Evolutionary conservation across 2,113 vertebrate genomes (phyloP).

Genomic region (Elgaria multicarinata): DNA sequence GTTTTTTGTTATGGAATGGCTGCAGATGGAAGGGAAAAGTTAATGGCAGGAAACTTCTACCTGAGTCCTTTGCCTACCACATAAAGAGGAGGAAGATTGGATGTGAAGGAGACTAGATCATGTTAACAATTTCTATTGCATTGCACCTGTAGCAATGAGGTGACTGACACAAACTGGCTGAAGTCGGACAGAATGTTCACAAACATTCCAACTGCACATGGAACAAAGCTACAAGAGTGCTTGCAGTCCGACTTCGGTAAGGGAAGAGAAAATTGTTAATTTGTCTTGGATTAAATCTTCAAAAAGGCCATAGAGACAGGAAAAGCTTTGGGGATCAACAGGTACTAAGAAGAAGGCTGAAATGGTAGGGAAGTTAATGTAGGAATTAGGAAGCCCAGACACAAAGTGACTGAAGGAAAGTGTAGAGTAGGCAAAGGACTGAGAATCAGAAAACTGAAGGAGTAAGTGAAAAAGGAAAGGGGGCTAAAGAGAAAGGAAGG

Average conservation of each 20-base stretch:
- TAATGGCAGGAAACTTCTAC: background rate
- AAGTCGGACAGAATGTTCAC: background rate
- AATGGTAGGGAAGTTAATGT: background rate
- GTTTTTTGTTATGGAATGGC: background rate
- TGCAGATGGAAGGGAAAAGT: background rate
- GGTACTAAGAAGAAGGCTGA: background rate
- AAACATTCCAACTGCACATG: background rate
- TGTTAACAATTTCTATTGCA: background rate
- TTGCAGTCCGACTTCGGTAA: background rate
- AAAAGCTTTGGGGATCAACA: background rate
- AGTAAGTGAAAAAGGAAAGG: background rate
- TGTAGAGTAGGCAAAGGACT: background rate
- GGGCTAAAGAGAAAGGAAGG: background rate
- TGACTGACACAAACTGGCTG: background rate
- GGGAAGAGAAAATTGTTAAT: background rate
- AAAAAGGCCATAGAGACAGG: background rate
- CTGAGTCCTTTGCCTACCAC: background rate
- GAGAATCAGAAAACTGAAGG: background rate
- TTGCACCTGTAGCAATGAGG: background rate
- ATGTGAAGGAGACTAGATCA: background rate
- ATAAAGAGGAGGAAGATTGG: background rate
- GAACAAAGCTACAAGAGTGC: background rate
- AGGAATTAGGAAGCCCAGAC: background rate
- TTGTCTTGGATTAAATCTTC: background rate
- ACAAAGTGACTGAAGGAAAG: background rate